Evolutionary conservation across 2,888 invertebrate species (phyloP), one percentile per base, ranked within the genome.

Genomic region (Tenthredo amoena): DNA sequence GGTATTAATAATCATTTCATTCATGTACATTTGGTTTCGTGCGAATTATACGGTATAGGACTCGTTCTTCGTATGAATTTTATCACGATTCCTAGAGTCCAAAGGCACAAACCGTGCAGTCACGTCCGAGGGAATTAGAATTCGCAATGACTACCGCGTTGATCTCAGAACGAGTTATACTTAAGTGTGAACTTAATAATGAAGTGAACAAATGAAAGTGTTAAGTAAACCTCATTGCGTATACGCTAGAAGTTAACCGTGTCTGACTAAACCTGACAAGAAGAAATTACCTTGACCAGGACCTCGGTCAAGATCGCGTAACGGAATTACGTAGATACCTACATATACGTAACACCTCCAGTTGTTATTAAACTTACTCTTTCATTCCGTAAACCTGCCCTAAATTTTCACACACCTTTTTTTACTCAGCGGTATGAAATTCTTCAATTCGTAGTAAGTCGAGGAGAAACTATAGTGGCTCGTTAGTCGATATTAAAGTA

Each of bases 251-350:
- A 76, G 50, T 43, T 47, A 55, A 77, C 47, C 76, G 76, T 77
- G 72, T 77, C 40, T 34, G n/a, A 31, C 77, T 55, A 77, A 81
- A 81, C 81, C 81, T 81, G 81, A 62, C 40, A 34, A 26, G 50
- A 81, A 62, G 40, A 81, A 62, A 18, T 55, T 31, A 83, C 82
- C 82, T 83, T 68, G 82, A 83, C 83, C 83, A 83, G 71, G 83
- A 83, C 83, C 65, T 68, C 50, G 83, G 83, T 83, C 83, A 71
- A 83, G 68, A 68, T 83, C 47, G 71, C 68, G 68, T 71, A 83
- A 83, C 83, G 83, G 68, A 83, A 83, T 81, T 62, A 58, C 62
- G 40, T 21, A 62, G n/a, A 34, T 21, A 37, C n/a, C 40, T 71
- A 37, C 18, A 34, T 34, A 40, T 21, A 74, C 40, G 74, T 74